Percentiles rank a stretch among this genome's conserved stretches.
These are phyloP conservation scores for Hirundichthys speculiger DNA, from an alignment of 2,113 vertebrate genomes.

Conservation along the genomic window DNA sequence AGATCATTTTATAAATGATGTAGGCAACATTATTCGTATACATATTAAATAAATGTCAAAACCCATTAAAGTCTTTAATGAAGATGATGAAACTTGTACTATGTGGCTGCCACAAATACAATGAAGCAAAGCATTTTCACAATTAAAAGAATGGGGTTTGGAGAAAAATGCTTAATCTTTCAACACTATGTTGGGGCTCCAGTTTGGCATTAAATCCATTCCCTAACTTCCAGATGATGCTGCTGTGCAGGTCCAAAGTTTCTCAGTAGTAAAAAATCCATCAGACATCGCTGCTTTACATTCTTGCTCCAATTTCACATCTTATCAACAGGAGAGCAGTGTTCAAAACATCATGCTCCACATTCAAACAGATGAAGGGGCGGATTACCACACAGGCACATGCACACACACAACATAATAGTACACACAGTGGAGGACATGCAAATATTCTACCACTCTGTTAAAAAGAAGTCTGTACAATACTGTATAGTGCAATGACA, in stretches of 20 bases:
- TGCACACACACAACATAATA: background rate
- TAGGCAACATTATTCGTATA: too few species aligned
- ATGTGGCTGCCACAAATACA: too few species aligned
- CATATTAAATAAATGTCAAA: too few species aligned
- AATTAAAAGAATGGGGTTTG: too few species aligned
- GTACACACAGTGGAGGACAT: background rate
- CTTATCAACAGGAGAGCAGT: too few species aligned
- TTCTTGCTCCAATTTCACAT: constrained; percentile 20
- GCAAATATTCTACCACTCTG: background rate
- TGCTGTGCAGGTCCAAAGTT: constrained; percentile 26
- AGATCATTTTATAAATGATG: too few species aligned
- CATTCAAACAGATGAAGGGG: background rate
- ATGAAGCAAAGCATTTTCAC: too few species aligned
- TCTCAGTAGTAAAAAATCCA: constrained; percentile 1
- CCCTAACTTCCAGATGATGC: background rate
- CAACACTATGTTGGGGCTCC: background rate
- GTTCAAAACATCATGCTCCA: constrained; percentile 12
- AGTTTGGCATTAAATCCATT: background rate
- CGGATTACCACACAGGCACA: background rate
- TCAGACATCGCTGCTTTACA: background rate
- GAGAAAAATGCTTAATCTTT: too few species aligned
- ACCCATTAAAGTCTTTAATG: too few species aligned
- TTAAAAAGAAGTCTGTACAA: background rate
- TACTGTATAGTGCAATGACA: too few species aligned
- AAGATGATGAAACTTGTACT: too few species aligned